These are phyloP conservation scores for Drosophila recens DNA, from an alignment of 2,888 invertebrate species.

Conservation along the genomic window DNA sequence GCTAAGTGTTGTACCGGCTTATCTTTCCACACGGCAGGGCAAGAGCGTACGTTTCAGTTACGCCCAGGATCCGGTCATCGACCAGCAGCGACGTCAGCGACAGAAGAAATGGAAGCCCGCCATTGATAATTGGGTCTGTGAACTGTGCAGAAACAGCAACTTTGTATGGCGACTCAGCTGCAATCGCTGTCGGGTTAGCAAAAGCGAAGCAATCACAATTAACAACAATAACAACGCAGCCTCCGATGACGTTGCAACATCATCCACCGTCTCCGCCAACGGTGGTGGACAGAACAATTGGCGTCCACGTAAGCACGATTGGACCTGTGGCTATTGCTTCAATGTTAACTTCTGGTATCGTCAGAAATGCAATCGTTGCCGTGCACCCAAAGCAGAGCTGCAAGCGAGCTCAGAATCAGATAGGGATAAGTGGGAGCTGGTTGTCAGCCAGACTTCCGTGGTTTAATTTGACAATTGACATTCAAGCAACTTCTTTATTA, in stretches of 20 bases:
- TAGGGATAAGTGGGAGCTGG: constrained; percentile 58
- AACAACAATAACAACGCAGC: neutral
- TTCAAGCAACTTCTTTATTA: neutral
- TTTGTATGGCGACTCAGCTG: constrained; percentile 70
- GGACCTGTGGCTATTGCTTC: constrained; percentile 57
- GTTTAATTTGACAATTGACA: constrained; percentile 22
- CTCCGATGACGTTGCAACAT: neutral
- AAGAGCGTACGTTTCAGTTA: constrained; percentile 57
- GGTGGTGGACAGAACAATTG: constrained; percentile 7
- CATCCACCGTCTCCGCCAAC: neutral
- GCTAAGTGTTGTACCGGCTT: constrained; percentile 64
- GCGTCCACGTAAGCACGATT: constrained; percentile 50
- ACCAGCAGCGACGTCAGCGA: constrained; percentile 46
- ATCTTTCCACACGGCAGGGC: constrained; percentile 58
- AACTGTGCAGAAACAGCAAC: constrained; percentile 65
- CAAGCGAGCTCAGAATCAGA: constrained; percentile 41
- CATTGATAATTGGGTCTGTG: constrained; percentile 66
- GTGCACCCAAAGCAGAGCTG: constrained; percentile 40
- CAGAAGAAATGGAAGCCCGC: constrained; percentile 67
- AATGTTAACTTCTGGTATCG: constrained; percentile 70
- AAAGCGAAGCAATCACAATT: constrained; percentile 16
- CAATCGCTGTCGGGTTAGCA: constrained; percentile 61
- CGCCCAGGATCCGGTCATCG: constrained; percentile 33
- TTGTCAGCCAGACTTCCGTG: constrained; percentile 33
- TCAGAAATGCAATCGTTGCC: constrained; percentile 65